Base-by-base conservation (phyloP, 2,113 vertebrate genomes). In the Nothocercus nigrocapillus region DNA sequence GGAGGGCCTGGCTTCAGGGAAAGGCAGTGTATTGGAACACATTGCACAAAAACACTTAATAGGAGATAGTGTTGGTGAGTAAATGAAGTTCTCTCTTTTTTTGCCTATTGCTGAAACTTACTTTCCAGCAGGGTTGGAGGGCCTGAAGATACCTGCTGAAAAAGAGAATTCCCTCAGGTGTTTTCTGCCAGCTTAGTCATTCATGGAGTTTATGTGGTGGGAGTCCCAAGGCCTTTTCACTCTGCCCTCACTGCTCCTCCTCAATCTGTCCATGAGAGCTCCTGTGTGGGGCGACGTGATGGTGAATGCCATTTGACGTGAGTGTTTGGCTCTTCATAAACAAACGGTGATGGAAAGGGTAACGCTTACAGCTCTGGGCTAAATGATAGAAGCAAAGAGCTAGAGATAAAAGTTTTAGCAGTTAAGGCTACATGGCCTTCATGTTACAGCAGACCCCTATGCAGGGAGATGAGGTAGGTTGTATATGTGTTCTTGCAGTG, bases 1-100 rank as follows among this genome's bases (percentile, higher is more conserved):
- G 83, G 92, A 96, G 94, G 62, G 25, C n/a, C 82, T 96, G 92
- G 93, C 94, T 95, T 92, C 85, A 66, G 94, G 93, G 93, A 76
- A 77, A 96, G 88, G 73, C 94, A 82, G 30, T 74, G 76, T 92
- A 32, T 95, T 0, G 40, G 87, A 94, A 95, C 90, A 72, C 90
- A 66, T 53, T 72, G 90, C 83, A 89, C 68, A 81, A 54, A 92
- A 82, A 86, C 40, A 36, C 53, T 70, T 84, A 7, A 36, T 88
- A 93, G 38, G 25, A 82, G 82, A 84, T 62, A 90, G 51, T 27
- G 3, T 2, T 47, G 30, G 24, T 30, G 81, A 89, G 47, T n/a
- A 84, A 72, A 84, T 61, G 53, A 86, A 38, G 20, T 72, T 56
- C 2, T 51, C 44, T 28, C 9, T 30, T 81, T 70, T 64, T 19